Percentiles rank a stretch among this genome's conserved stretches.
These are phyloP conservation scores for Lacanobia wlatinum DNA, from an alignment of 2,888 invertebrate species.

Conservation along the genomic window DNA sequence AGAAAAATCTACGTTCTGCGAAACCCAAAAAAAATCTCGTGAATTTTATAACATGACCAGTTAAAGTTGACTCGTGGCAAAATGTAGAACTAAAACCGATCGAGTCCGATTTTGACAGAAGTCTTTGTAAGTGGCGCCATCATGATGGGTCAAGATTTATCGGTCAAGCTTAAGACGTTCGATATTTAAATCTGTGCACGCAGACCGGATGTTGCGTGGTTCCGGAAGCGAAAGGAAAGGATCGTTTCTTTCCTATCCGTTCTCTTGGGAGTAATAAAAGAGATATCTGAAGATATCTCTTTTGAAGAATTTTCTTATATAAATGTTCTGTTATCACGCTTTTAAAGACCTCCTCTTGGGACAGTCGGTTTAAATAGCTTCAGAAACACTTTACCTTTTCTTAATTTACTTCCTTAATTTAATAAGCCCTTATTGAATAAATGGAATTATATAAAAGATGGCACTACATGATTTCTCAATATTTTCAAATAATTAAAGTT, in stretches of 20 bases:
- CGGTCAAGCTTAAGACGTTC: not conserved
- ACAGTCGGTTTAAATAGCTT: not conserved
- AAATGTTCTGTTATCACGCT: not conserved
- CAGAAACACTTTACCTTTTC: not conserved
- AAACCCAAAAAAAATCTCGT: not conserved
- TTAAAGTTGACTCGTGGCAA: not conserved
- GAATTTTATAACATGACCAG: not conserved
- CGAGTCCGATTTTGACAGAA: not conserved
- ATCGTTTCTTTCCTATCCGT: not conserved
- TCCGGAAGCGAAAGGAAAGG: slow-evolving; percentile 16
- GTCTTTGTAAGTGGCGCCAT: not conserved
- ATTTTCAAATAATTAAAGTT: too few relatives aligned
- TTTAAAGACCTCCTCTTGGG: not conserved
- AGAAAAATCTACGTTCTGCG: too few relatives aligned
- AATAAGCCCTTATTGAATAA: too few relatives aligned
- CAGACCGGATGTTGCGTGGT: slow-evolving; percentile 4
- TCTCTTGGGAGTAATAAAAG: slow-evolving; percentile 11
- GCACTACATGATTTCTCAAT: too few relatives aligned
- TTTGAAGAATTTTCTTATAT: slow-evolving; percentile 7
- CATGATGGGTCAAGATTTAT: not conserved
- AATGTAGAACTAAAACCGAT: not conserved
- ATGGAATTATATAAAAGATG: too few relatives aligned
- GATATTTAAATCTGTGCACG: slow-evolving; percentile 37
- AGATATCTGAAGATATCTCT: not conserved
- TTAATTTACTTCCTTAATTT: too few relatives aligned